These are phyloP conservation scores for Eciton burchellii DNA, from an alignment of 1,140 invertebrate genomes.

Conservation along the genomic window DNA sequence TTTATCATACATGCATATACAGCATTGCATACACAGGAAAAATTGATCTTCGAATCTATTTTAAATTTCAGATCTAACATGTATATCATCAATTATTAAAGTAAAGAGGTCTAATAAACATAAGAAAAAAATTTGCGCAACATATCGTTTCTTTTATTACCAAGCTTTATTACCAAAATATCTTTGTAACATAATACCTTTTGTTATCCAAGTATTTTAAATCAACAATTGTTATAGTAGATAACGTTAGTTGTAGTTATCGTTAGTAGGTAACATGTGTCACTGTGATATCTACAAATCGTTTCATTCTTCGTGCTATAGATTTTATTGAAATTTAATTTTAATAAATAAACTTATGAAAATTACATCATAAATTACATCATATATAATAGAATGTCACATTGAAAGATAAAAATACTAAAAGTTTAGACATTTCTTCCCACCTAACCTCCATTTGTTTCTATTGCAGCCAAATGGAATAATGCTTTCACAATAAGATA, in stretches of 20 bases:
- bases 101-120: background rate
- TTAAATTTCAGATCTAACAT: background rate
- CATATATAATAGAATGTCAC: background rate
- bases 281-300: background rate
- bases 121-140: background rate
- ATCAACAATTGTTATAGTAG: slow-evolving; percentile 26
- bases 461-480: background rate
- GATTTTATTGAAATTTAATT: background rate
- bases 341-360: background rate
- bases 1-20: background rate
- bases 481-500: background rate
- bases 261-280: slow-evolving; percentile 1
- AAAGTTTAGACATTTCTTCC: background rate
- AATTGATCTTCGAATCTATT: slow-evolving; percentile 25
- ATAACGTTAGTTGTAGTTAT: background rate
- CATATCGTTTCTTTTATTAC: too few species aligned
- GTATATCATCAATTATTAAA: slow-evolving; percentile 27
- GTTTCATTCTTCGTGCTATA: background rate
- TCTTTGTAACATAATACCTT: too few species aligned
- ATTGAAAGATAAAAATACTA: background rate
- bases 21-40: slow-evolving; percentile 14
- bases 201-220: background rate
- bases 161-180: too few species aligned
- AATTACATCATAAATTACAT: too few species aligned
- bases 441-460: background rate